Base-by-base conservation (phyloP, 2,797 vertebrate genomes). In the Poecilia gillii region DNA sequence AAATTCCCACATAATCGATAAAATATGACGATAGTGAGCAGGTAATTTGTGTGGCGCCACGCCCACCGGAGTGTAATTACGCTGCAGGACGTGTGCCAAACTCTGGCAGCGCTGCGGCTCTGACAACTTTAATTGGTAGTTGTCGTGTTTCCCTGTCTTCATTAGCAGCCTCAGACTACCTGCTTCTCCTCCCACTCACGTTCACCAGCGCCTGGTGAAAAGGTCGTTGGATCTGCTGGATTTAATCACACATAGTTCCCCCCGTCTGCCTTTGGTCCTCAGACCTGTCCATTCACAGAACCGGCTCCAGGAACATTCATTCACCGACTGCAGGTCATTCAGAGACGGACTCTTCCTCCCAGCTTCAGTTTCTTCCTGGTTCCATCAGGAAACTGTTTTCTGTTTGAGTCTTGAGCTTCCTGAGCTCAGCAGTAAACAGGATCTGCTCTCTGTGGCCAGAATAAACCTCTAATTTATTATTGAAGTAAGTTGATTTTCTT, bases 41-140 rank as follows among this genome's bases (percentile, higher is more conserved):
- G 89, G 85, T 90, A 79, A 88, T 91, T 88, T 90, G 81, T 68
- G 78, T 74, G 64, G 77, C 77, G 23, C 92, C 92, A 91, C 92
- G 89, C 91, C 91, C 92, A 91, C 88, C 39, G 1, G 77, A 78
- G 77, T 85, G 76, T 94, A 93, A 94, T 94, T 93, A 93, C 83
- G 20, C 87, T 72, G 87, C 82, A 70, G 83, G 80, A 84, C 85
- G 81, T 88, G 89, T 84, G 87, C 45, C 91, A 90, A 84, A 88
- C 80, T 78, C 72, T 0, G 55, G 83, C 87, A 91, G 87, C 88
- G 85, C 89, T 85, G 88, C 62, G 75, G 77, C 90, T 86, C 91
- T 93, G 91, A 94, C 93, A 91, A 86, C 92, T 92, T 94, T 95
- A 95, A 95, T 95, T 94, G 94, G 91, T 94, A 91, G 91, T 94